Conservation (phyloP, 2,888 invertebrate genomes). For the Pristionchus entomophagus region DNA sequence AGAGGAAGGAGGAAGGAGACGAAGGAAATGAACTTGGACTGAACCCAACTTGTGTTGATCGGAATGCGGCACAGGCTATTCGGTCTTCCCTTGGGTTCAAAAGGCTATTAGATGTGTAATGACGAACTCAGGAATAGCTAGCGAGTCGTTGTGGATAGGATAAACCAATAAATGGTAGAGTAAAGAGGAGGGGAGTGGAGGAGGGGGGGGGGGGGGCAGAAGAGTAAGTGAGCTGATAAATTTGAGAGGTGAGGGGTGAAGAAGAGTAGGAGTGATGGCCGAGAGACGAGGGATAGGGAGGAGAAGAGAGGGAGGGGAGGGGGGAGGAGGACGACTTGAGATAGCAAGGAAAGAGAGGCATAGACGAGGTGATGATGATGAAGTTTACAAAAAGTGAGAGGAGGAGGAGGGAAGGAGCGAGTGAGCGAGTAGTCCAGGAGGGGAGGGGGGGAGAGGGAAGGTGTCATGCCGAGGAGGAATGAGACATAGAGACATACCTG, state of each 20-base stretch:
- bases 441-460: neutral
- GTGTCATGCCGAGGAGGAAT: neutral
- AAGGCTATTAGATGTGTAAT: no score
- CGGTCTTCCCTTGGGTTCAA: neutral
- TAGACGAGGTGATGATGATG: conserved; percentile 24
- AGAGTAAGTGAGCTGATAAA: conserved; percentile 21
- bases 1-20: neutral
- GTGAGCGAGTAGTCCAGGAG: neutral
- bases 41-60: neutral
- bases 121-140: neutral
- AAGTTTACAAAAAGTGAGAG: conserved; percentile 44
- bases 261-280: conserved; percentile 28
- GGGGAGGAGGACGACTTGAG: conserved; percentile 6
- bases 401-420: neutral
- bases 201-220: neutral
- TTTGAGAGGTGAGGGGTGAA: conserved; percentile 15
- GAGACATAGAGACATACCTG: neutral
- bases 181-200: neutral
- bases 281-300: neutral
- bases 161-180: neutral
- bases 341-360: conserved; percentile 38
- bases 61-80: neutral
- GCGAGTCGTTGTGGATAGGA: neutral
- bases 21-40: neutral
- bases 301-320: conserved; percentile 31